Evolutionary conservation across 2,888 invertebrate genomes (phyloP).

Genomic region (Hydriomena furcata): DNA sequence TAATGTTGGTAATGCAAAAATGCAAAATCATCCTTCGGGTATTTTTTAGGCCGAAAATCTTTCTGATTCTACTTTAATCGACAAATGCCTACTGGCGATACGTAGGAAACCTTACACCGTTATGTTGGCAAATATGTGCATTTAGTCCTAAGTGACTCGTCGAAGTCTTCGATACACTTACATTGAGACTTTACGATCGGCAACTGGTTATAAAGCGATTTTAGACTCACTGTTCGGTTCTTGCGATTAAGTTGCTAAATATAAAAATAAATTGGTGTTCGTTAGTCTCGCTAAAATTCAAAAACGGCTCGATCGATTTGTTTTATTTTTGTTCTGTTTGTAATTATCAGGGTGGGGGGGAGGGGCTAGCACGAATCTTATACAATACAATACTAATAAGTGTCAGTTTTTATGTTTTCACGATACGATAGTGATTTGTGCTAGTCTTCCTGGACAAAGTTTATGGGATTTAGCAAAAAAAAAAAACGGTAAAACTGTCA

Average conservation of each 20-base stretch:
- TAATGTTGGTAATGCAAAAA: no score
- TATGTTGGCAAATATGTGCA: constrained; percentile 51
- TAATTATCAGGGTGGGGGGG: no score
- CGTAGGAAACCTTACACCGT: constrained; percentile 39
- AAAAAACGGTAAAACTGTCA: no score
- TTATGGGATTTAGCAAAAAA: no score
- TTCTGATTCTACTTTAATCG: background rate
- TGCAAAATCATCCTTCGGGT: background rate
- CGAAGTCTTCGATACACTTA: constrained; percentile 47
- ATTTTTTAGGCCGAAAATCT: constrained; percentile 3
- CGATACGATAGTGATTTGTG: no score
- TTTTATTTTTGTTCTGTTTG: no score
- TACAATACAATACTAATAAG: no score
- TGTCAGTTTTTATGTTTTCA: no score
- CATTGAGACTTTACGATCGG: constrained; percentile 45
- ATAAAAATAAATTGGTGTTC: background rate
- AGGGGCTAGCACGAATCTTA: no score
- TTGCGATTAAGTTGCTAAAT: background rate
- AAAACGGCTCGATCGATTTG: no score
- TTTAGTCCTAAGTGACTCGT: constrained; percentile 50
- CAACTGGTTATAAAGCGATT: constrained; percentile 47
- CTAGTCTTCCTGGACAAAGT: no score
- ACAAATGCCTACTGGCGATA: constrained; percentile 32
- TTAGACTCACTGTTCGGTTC: constrained; percentile 32
- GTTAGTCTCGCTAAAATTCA: no score